A percentile compares a stretch with the other conserved stretches of the same genome.
Evolutionary conservation across 2,888 invertebrate genomes (phyloP).

Genomic region (Coronaproctus castanopsis): DNA sequence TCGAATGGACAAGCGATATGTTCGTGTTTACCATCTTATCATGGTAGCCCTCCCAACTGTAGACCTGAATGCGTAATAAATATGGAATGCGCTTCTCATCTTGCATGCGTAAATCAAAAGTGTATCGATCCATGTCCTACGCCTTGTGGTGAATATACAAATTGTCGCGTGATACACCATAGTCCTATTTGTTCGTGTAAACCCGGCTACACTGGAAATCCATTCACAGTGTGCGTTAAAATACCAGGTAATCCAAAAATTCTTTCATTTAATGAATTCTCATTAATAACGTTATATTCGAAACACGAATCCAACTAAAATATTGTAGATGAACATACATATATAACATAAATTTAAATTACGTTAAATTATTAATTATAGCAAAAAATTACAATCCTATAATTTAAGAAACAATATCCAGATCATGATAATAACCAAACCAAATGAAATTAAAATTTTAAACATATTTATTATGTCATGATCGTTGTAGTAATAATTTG

Average conservation of each 20-base stretch:
- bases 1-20: constrained; percentile 45
- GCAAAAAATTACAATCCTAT: no score
- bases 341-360: no score
- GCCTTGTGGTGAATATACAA: constrained; percentile 46
- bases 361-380: no score
- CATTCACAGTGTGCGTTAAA: constrained; percentile 38
- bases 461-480: no score
- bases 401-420: no score
- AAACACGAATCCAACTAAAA: background rate
- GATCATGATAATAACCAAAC: no score
- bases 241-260: constrained; percentile 29
- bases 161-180: constrained; percentile 57
- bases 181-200: constrained; percentile 51
- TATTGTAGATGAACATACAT: no score
- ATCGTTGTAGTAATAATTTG: no score
- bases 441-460: no score
- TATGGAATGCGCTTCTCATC: constrained; percentile 46
- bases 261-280: background rate
- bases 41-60: constrained; percentile 45
- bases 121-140: constrained; percentile 54
- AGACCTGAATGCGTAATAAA: constrained; percentile 51
- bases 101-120: constrained; percentile 48
- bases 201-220: constrained; percentile 40
- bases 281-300: background rate
- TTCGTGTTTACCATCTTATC: constrained; percentile 40